Percentiles rank a stretch among this genome's conserved stretches.
Conservation (phyloP, 2,113 vertebrate species). For the Circaetus gallicus region DNA sequence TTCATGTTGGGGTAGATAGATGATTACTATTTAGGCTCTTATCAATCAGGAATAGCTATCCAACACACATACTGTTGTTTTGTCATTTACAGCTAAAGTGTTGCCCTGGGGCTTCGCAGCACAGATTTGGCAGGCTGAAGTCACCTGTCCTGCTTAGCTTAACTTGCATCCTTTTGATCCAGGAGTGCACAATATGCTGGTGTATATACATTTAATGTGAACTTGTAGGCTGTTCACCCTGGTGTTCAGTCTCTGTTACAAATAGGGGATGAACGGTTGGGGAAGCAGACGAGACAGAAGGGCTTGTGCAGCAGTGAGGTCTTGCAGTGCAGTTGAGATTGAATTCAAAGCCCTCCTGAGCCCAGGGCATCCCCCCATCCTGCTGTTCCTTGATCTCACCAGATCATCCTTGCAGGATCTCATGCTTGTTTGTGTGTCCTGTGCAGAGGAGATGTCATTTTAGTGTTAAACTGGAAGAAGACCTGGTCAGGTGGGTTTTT, state of each 20-base stretch:
- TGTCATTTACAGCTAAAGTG: neutral
- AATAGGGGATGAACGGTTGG: neutral
- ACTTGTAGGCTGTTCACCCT: neutral
- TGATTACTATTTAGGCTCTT: neutral
- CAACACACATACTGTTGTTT: neutral
- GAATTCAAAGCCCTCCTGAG: neutral
- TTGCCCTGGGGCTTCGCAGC: neutral
- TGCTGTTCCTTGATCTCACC: neutral
- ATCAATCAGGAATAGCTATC: neutral
- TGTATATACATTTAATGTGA: neutral
- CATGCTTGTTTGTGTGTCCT: neutral
- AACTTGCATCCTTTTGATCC: neutral
- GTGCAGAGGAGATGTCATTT: neutral
- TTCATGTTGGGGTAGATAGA: neutral
- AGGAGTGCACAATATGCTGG: neutral
- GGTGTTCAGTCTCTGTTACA: neutral
- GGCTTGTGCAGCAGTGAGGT: neutral
- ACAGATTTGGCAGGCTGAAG: neutral
- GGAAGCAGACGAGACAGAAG: neutral
- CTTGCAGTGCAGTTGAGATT: neutral
- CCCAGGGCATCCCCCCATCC: neutral
- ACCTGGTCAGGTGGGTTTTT: neutral
- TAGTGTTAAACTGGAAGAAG: neutral
- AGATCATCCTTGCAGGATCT: neutral
- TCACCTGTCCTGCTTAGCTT: neutral